Evolutionary conservation across 2,797 vertebrate genomes (phyloP).

Genomic region (Enteromius anoplus): DNA sequence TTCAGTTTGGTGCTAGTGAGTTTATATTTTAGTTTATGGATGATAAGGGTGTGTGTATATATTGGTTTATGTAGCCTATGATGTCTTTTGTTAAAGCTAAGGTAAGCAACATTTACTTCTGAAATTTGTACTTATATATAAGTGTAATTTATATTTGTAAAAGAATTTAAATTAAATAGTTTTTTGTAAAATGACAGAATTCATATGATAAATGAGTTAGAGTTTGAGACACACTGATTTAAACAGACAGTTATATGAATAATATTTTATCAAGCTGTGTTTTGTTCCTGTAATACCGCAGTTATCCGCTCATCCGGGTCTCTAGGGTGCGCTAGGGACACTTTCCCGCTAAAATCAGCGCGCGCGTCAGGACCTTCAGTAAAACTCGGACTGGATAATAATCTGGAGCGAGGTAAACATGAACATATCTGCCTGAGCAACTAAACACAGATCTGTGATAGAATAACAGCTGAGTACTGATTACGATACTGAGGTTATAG

Average conservation of each 20-base stretch:
- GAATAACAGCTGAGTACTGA: too few species aligned
- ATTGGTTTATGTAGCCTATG: too few species aligned
- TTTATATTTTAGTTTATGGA: too few species aligned
- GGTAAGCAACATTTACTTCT: too few species aligned
- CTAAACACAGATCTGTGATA: background rate
- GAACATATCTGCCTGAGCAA: too few species aligned
- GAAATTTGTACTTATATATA: background rate
- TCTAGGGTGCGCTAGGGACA: background rate
- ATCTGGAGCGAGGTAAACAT: background rate
- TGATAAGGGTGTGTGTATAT: too few species aligned
- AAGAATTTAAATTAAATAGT: background rate
- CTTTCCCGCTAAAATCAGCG: background rate
- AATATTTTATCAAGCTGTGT: background rate
- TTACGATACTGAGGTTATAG: fast-evolving
- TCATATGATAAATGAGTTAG: too few species aligned
- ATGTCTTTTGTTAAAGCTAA: too few species aligned
- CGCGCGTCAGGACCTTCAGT: background rate
- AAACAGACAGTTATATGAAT: background rate
- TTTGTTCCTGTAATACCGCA: background rate
- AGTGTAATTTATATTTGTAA: background rate
- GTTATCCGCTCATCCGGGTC: background rate
- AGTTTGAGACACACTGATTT: background rate
- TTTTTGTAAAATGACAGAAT: too few species aligned
- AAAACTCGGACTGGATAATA: background rate
- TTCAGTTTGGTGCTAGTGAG: too few species aligned